Evolutionary conservation across 2,797 vertebrate genomes (phyloP).

Genomic region (Bovichtus variegatus): DNA sequence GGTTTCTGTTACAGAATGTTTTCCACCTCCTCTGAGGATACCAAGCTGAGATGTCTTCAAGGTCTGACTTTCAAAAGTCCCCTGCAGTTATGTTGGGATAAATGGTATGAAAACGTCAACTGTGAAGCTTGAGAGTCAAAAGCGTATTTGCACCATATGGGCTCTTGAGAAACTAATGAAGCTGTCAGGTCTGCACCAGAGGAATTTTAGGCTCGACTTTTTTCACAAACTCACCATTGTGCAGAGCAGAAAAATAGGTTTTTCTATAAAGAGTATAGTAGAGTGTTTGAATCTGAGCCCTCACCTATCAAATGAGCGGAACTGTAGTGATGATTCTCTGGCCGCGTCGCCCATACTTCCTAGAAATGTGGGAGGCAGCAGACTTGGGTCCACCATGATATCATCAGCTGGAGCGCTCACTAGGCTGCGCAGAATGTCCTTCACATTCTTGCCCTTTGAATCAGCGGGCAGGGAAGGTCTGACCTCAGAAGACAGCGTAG

Average conservation of each 20-base stretch:
- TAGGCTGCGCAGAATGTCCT: conserved; percentile 96
- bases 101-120: conserved; percentile 50
- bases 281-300: conserved; percentile 2
- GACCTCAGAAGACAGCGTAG: conserved; percentile 93
- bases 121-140: conserved; percentile 36
- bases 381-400: conserved; percentile 85
- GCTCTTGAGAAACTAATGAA: conserved; percentile 50
- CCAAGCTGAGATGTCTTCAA: conserved; percentile 58
- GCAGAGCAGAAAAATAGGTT: neutral
- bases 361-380: conserved; percentile 90
- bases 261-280: neutral
- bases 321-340: conserved; percentile 87
- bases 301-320: conserved; percentile 97
- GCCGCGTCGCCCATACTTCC: conserved; percentile 86
- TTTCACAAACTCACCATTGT: conserved; percentile 8
- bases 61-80: conserved; percentile 65
- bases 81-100: conserved; percentile 50
- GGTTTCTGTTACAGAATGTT: conserved; percentile 53
- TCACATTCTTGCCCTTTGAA: conserved; percentile 91
- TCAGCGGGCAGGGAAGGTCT: conserved; percentile 80
- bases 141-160: conserved; percentile 38
- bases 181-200: conserved; percentile 36
- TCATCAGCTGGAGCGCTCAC: conserved; percentile 91
- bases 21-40: conserved; percentile 63
- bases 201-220: neutral